These are phyloP conservation scores for Coendou prehensilis DNA, from an alignment of 2,797 vertebrate species.

Conservation along the genomic window DNA sequence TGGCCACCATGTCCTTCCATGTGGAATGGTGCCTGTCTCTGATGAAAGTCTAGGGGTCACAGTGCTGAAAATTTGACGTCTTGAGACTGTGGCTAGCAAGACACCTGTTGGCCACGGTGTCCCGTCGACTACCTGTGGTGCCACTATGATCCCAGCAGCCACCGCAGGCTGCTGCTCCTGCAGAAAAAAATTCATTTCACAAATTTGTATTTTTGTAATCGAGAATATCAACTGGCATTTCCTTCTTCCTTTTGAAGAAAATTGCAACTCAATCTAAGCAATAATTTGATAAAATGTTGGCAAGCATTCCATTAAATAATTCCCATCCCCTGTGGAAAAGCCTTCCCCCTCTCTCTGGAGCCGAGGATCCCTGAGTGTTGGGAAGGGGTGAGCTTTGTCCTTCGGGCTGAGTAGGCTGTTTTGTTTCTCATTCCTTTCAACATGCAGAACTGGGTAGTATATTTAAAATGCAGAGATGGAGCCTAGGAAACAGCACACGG, in stretches of 20 bases:
- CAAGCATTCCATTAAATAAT: background rate
- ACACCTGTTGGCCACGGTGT: accelerated
- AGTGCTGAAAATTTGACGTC: accelerated
- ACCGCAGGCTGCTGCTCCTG: background rate
- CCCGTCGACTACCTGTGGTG: accelerated
- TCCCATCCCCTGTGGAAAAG: conserved; percentile 63
- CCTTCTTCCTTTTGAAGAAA: conserved; percentile 79
- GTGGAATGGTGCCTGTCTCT: background rate
- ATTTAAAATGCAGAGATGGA: background rate
- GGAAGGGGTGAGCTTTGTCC: conserved; percentile 3
- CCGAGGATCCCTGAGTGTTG: background rate
- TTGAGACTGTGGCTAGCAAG: background rate
- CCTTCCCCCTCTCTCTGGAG: conserved; percentile 57
- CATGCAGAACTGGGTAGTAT: background rate
- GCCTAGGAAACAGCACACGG: too few species aligned
- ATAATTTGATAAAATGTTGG: conserved; percentile 71
- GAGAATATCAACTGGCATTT: conserved; percentile 42
- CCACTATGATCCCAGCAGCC: background rate
- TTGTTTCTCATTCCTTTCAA: background rate
- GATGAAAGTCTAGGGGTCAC: accelerated
- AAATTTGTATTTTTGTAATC: background rate
- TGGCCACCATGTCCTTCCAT: background rate
- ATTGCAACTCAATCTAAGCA: conserved; percentile 64
- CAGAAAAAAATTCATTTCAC: background rate
- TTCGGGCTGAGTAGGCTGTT: conserved; percentile 2